Conservation (phyloP, 2,113 vertebrate genomes). For the Antechinus flavipes region DNA sequence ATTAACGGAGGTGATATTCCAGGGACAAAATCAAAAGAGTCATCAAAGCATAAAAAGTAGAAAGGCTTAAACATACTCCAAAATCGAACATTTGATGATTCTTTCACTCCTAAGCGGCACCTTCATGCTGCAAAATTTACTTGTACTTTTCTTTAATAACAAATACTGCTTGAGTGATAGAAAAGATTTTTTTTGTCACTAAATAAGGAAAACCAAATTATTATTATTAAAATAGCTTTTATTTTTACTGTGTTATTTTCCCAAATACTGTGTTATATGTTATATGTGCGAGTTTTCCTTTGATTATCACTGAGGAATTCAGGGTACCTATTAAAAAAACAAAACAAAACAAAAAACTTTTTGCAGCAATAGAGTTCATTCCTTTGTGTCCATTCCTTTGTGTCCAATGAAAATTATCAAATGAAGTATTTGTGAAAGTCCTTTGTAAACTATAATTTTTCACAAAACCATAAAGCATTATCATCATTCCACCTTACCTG, state of each 20-base stretch:
- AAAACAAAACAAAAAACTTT: neutral
- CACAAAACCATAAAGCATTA: neutral
- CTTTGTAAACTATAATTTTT: neutral
- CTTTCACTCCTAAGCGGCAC: neutral
- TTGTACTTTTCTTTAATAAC: neutral
- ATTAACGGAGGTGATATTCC: neutral
- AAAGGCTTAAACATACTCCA: neutral
- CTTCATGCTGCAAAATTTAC: neutral
- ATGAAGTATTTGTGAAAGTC: neutral
- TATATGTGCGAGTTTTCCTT: neutral
- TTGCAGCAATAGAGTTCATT: neutral
- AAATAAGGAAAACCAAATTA: neutral
- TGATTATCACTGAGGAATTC: neutral
- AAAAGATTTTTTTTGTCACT: neutral
- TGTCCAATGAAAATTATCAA: neutral
- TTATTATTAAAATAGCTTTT: neutral
- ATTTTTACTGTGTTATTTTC: neutral
- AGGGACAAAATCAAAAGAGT: neutral
- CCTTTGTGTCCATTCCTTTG: neutral
- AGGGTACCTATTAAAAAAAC: neutral
- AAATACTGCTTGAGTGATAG: neutral
- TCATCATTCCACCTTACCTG: slow-evolving; percentile 7
- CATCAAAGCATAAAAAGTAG: neutral
- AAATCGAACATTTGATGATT: neutral
- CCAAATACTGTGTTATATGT: neutral